Conservation (phyloP, 2,888 invertebrate genomes). For the Deilephila porcellus region DNA sequence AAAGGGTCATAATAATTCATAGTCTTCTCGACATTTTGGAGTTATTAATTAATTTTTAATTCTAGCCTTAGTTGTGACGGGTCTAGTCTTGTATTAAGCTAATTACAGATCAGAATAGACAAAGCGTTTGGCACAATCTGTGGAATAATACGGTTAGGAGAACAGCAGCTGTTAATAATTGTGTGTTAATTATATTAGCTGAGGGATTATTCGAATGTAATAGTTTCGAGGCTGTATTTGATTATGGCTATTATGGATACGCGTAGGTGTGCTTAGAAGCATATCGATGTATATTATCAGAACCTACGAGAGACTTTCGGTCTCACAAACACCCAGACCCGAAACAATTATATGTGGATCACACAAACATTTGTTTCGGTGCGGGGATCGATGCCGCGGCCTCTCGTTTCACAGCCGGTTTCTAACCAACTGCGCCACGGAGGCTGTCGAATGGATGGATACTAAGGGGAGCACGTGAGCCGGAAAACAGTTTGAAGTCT, state of each 20-base stretch:
- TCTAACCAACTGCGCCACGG: no score
- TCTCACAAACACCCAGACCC: no score
- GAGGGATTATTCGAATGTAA: not conserved
- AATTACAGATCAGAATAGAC: slow-evolving; percentile 3
- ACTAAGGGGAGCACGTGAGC: not conserved
- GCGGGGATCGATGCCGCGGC: no score
- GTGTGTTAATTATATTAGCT: not conserved
- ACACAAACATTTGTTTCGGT: no score
- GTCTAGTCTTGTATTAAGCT: not conserved
- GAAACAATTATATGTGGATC: no score
- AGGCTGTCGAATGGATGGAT: no score
- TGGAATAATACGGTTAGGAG: not conserved
- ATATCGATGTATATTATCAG: no score
- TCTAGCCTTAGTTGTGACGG: not conserved
- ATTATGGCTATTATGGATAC: not conserved
- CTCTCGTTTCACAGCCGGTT: no score
- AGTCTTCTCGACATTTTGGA: not conserved
- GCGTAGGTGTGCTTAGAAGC: no score
- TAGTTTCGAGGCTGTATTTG: not conserved
- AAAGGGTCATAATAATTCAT: not conserved
- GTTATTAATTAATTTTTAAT: not conserved
- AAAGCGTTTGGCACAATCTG: slow-evolving; percentile 10
- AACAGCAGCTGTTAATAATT: not conserved
- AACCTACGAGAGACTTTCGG: no score
- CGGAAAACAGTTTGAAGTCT: not conserved